Percentiles rank a stretch among this genome's conserved stretches.
These are phyloP conservation scores for Coelinius sp. DNA, from an alignment of 2,888 invertebrate species.

Conservation along the genomic window DNA sequence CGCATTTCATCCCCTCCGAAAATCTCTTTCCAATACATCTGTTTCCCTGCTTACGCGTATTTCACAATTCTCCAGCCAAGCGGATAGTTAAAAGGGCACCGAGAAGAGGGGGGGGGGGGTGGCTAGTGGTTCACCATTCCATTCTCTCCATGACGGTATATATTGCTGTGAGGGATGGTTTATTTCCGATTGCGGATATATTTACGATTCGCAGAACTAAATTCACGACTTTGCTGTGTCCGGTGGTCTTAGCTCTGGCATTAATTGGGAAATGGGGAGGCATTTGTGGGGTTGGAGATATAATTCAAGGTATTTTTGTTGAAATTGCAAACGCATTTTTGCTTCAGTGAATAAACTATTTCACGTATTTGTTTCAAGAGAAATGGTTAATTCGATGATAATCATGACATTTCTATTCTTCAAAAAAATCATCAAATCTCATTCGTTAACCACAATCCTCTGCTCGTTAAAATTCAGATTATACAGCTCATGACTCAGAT, in stretches of 20 bases:
- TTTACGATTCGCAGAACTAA: constrained; percentile 43
- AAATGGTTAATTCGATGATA: no score
- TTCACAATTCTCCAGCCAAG: constrained; percentile 21
- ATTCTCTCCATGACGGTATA: not conserved
- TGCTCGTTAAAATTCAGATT: no score
- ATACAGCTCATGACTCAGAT: no score
- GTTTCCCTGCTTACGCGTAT: constrained; percentile 18
- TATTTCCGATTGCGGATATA: constrained; percentile 44
- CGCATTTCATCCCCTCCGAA: constrained; percentile 2
- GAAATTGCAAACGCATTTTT: not conserved
- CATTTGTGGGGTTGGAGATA: not conserved
- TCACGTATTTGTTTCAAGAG: no score
- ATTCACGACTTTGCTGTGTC: constrained; percentile 44
- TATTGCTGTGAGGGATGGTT: constrained; percentile 22
- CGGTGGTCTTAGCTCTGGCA: not conserved
- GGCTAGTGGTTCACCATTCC: constrained; percentile 13
- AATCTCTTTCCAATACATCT: constrained; percentile 11
- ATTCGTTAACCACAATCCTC: no score
- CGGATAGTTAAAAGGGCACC: constrained; percentile 33
- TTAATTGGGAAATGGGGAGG: not conserved
- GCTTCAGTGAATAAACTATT: no score
- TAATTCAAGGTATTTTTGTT: not conserved
- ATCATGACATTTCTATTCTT: no score
- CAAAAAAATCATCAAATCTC: no score
- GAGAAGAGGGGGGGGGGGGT: not conserved